phyloP scores from a whole-genome alignment of 2,797 vertebrate genomes.

The Sebastes elongatus region DNA sequence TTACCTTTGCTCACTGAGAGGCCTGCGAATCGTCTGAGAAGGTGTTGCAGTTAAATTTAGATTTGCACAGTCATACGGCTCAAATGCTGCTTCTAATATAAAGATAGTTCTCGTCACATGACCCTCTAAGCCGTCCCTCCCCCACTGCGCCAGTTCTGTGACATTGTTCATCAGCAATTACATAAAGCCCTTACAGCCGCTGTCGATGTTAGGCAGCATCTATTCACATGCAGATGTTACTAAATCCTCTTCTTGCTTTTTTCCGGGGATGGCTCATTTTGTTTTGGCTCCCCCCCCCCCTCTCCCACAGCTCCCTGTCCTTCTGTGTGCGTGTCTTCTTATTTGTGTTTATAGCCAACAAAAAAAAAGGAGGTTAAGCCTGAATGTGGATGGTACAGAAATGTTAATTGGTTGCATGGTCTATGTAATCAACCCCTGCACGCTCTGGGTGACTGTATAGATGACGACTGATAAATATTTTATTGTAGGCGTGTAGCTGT shows the following conservation, averaged over 20 bases:
- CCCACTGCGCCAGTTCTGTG: conserved; percentile 28
- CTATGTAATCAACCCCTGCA: conserved; percentile 77
- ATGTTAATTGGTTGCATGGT: conserved; percentile 70
- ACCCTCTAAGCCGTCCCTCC: conserved; percentile 24
- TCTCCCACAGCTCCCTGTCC: conserved; percentile 20
- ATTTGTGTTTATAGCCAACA: conserved; percentile 23
- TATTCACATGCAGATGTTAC: conserved; percentile 95
- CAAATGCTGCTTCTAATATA: conserved; percentile 5
- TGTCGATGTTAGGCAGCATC: conserved; percentile 76
- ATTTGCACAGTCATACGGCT: conserved; percentile 45
- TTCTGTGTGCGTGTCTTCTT: conserved; percentile 31
- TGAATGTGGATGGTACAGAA: conserved; percentile 57
- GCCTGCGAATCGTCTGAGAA: background rate
- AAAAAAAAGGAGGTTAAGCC: conserved; percentile 42
- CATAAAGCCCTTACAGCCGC: conserved; percentile 76
- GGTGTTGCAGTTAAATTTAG: conserved; percentile 18
- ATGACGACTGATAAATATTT: conserved; percentile 88
- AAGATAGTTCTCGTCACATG: conserved; percentile 24
- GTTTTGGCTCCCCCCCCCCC: conserved; percentile 2
- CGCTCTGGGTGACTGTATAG: conserved; percentile 53
- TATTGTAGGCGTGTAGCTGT: conserved; percentile 85
- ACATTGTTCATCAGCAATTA: conserved; percentile 83
- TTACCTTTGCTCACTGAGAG: background rate
- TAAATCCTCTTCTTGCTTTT: conserved; percentile 89
- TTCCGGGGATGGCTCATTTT: conserved; percentile 63